Evolutionary conservation across 2,113 vertebrate species (phyloP).

Genomic region (Notothenia coriiceps): DNA sequence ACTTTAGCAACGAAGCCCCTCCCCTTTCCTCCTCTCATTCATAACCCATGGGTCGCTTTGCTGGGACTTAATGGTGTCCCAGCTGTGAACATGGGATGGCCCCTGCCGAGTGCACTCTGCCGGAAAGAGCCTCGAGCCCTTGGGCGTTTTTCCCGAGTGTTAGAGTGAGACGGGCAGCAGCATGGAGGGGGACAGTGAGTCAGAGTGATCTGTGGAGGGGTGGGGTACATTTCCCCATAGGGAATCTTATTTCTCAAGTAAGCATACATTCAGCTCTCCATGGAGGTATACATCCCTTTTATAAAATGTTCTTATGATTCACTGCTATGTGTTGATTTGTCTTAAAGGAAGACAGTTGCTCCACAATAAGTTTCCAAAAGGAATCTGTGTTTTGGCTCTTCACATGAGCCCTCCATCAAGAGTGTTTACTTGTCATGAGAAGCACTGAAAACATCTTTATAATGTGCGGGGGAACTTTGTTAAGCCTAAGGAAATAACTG

Average conservation of each 20-base stretch:
- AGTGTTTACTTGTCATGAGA: not conserved
- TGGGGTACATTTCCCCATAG: no score
- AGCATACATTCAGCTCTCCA: not conserved
- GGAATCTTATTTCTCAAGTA: not conserved
- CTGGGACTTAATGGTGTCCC: constrained; percentile 68
- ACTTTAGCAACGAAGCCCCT: not conserved
- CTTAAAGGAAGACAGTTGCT: not conserved
- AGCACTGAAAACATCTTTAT: not conserved
- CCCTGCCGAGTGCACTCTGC: constrained; percentile 61
- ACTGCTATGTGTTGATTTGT: not conserved
- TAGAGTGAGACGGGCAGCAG: constrained; percentile 43
- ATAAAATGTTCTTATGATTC: not conserved
- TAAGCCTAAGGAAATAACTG: constrained; percentile 12
- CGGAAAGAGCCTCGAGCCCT: constrained; percentile 54
- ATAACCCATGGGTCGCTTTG: constrained; percentile 56
- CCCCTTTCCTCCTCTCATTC: constrained; percentile 31
- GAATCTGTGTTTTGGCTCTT: constrained; percentile 10
- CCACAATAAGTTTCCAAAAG: not conserved
- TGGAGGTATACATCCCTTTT: not conserved
- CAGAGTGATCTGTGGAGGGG: no score
- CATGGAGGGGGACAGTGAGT: constrained; percentile 23
- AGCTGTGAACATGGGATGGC: constrained; percentile 65
- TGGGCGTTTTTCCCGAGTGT: constrained; percentile 31
- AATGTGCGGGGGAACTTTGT: not conserved
- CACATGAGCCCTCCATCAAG: no score